These are phyloP conservation scores for Pipistrellus pygmaeus DNA, from an alignment of 2,797 vertebrate species.

Conservation along the genomic window DNA sequence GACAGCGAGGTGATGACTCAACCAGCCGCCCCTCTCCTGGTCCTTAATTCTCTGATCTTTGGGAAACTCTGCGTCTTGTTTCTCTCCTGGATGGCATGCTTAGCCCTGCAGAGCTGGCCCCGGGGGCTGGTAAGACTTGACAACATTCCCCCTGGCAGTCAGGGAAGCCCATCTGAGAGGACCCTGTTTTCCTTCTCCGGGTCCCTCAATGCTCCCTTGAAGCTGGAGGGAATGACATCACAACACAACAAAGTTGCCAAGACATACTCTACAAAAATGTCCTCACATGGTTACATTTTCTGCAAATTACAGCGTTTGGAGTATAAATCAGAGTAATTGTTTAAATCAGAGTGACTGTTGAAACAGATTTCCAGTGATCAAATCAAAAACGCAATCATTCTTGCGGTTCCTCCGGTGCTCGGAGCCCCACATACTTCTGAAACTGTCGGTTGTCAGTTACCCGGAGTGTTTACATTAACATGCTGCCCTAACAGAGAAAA, in stretches of 20 bases:
- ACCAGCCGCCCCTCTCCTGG: too few species aligned
- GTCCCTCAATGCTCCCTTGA: conserved; percentile 86
- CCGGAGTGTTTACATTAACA: conserved; percentile 91
- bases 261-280: conserved; percentile 89
- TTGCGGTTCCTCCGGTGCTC: conserved; percentile 88
- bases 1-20: neutral
- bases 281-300: conserved; percentile 92
- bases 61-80: neutral
- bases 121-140: conserved; percentile 52
- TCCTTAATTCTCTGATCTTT: neutral
- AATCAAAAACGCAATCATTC: conserved; percentile 91
- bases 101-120: conserved; percentile 48
- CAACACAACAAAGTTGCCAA: conserved; percentile 89
- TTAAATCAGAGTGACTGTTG: conserved; percentile 90
- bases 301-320: conserved; percentile 90
- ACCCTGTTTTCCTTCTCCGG: conserved; percentile 82
- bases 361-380: conserved; percentile 92
- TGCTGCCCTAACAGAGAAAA: conserved; percentile 90
- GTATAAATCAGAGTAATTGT: conserved; percentile 92
- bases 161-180: conserved; percentile 82
- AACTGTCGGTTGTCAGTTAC: conserved; percentile 90
- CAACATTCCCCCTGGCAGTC: conserved; percentile 59
- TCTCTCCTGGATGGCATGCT: conserved; percentile 7
- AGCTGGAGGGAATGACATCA: conserved; percentile 89
- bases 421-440: conserved; percentile 88